phyloP scores from a whole-genome alignment of 2,797 vertebrate species.

The Meriones psammophilus region DNA sequence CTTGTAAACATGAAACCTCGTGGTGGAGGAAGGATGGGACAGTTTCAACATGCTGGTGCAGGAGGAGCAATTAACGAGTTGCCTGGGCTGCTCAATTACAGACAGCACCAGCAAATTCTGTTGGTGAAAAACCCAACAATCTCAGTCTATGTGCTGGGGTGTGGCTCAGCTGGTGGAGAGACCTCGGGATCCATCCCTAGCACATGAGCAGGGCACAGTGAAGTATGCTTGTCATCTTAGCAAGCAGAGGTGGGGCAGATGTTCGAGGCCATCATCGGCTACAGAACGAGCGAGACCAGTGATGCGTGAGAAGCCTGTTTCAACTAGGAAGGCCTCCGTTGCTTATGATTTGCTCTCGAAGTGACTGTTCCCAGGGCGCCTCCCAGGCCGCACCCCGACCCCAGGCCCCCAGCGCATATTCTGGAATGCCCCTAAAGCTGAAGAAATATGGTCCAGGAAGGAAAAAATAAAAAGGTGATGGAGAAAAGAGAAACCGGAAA shows the following conservation, averaged over 20 bases:
- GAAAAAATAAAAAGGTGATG: not conserved
- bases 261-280: not conserved
- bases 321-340: not conserved
- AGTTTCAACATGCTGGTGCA: not conserved
- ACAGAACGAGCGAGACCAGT: not conserved
- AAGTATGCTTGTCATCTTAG: not conserved
- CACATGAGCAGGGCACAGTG: not conserved
- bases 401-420: not conserved
- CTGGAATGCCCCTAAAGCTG: not conserved
- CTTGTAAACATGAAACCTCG: not conserved
- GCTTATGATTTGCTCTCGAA: conserved; percentile 24
- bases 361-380: conserved; percentile 62
- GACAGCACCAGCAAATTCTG: no score
- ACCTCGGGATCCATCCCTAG: not conserved
- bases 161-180: no score
- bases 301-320: not conserved
- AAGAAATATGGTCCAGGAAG: not conserved
- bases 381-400: conserved; percentile 46
- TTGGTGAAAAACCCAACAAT: not conserved
- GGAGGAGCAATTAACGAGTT: not conserved
- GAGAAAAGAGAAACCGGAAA: not conserved
- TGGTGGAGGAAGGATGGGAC: not conserved
- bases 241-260: not conserved
- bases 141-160: not conserved
- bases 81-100: not conserved